Conservation (phyloP, 2,797 vertebrate species). For the Furcifer pardalis region DNA sequence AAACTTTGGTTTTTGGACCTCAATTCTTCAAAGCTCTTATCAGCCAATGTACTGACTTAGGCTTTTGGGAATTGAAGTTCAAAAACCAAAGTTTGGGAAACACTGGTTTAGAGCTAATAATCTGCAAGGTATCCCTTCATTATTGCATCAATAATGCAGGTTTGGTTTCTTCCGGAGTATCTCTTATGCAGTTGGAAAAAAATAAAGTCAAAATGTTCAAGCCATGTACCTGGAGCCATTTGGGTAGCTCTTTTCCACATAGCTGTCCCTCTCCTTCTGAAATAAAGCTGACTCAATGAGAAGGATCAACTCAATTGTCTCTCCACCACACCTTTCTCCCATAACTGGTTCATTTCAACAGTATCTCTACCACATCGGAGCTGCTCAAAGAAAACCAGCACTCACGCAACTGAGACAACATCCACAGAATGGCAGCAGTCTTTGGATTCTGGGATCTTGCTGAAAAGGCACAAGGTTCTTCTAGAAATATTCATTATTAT, state of each 20-base stretch:
- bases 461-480: neutral
- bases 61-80: too few relatives aligned
- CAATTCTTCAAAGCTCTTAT: too few relatives aligned
- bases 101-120: too few relatives aligned
- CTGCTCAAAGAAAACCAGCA: neutral
- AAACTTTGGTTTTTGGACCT: too few relatives aligned
- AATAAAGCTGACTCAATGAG: neutral
- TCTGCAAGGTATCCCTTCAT: neutral
- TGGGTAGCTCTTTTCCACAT: neutral
- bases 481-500: slow-evolving; percentile 8
- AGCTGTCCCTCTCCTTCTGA: neutral
- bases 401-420: neutral
- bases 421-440: neutral
- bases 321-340: neutral
- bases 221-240: neutral
- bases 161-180: neutral
- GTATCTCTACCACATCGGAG: neutral
- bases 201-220: neutral
- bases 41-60: too few relatives aligned
- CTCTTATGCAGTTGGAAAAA: neutral
- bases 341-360: neutral
- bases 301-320: neutral
- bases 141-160: neutral
- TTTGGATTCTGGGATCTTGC: neutral
- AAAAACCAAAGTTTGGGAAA: too few relatives aligned